Evolutionary conservation across 2,888 invertebrate species (phyloP), one percentile per base, ranked within the genome.

Genomic region (Tyria jacobaeae): DNA sequence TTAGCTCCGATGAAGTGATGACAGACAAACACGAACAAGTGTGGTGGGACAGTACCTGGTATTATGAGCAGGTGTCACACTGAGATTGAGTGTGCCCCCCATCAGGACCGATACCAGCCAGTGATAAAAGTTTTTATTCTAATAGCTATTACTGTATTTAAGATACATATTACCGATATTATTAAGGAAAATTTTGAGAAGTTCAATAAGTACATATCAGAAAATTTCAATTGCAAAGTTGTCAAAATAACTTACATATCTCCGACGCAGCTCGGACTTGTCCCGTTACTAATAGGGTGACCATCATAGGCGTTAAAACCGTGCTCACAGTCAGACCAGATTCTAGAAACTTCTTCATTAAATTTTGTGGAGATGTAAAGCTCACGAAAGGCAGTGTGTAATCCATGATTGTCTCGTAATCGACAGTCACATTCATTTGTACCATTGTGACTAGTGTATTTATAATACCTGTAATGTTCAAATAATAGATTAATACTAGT

Each of bases 361-460:
- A 74, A 53, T 90, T 87, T 79, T 91, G 87, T 0, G 94, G 90
- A 15, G 95, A 90, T 0, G 86, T 89, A 57, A 94, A 90, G 70
- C 94, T 92, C 39, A 95, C 93, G 67, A 91, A 89, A 0, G 96
- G 96, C 4, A 96, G 75, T 0, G 95, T 87, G 74, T 95, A 95
- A 1, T 90, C 80, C 34, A 88, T 80, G 53, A 96, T 81, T 0
- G 96, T 96, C 12, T 95, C 95, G 66, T 90, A 89, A 77, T 96
- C 95, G 0, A 95, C 92, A 24, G 87, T 88, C 0, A 96, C 93
- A 0, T 92, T 87, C 81, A 95, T 89, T 1, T 87, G 76, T 0
- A 90, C 73, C 95, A 96, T 96, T 35, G 90, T 91, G 52, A 88
- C 76, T 1, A 96, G 72, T 0, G 94, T 87, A 37, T 91, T 90